Percentiles rank a stretch among this genome's conserved stretches.
Evolutionary conservation across 2,888 invertebrate genomes (phyloP).

Genomic region (Agrotis clavis): DNA sequence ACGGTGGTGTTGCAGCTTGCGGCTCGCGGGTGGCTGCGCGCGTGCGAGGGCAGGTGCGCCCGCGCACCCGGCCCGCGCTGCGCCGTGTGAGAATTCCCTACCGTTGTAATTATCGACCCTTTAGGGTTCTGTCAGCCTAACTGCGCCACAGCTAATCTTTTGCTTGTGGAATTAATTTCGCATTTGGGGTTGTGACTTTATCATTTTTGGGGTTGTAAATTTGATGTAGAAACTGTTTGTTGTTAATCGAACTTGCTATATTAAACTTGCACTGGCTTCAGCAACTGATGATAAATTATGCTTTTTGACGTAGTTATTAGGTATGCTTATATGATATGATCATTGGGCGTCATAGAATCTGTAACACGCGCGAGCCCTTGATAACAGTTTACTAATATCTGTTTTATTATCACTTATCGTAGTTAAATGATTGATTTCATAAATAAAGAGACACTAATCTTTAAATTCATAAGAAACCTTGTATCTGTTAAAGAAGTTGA

Average conservation of each 20-base stretch:
- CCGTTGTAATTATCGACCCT: conserved; percentile 80
- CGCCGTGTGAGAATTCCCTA: conserved; percentile 78
- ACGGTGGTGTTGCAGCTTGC: conserved; percentile 62
- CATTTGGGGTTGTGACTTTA: background rate
- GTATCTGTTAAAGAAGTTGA: conserved; percentile 34
- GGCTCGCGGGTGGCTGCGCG: conserved; percentile 61
- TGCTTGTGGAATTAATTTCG: conserved; percentile 35
- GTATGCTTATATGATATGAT: background rate
- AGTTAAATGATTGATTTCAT: conserved; percentile 39
- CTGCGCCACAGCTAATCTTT: conserved; percentile 34
- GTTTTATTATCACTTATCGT: conserved; percentile 26
- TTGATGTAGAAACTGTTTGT: too few species aligned
- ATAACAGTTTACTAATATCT: conserved; percentile 25
- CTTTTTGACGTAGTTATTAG: too few species aligned
- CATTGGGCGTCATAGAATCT: background rate
- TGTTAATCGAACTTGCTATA: background rate
- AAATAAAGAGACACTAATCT: conserved; percentile 38
- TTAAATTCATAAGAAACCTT: conserved; percentile 39
- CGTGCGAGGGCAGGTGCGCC: conserved; percentile 83
- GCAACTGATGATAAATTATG: too few species aligned
- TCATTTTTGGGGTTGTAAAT: conserved; percentile 10
- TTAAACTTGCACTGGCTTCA: background rate
- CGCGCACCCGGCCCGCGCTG: conserved; percentile 84
- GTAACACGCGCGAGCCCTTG: conserved; percentile 5
- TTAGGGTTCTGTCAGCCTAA: conserved; percentile 68